Conservation (phyloP, 1,140 invertebrate genomes). For the Diachasmimorpha longicaudata region DNA sequence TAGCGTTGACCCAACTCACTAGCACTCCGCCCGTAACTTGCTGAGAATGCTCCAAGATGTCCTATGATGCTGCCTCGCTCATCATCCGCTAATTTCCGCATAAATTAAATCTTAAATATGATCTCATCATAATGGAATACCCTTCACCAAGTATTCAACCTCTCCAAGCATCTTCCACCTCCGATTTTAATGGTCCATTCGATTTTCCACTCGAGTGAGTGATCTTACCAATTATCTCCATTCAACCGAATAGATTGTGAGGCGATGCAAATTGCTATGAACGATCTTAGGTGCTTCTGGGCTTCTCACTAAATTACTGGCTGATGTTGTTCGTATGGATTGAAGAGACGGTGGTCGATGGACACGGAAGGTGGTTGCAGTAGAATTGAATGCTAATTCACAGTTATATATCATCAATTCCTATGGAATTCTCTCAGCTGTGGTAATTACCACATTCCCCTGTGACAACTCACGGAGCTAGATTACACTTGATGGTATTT, state of each 20-base stretch:
- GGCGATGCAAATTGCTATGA: neutral
- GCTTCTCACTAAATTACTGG: neutral
- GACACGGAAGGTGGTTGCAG: neutral
- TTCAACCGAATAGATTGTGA: constrained; percentile 2
- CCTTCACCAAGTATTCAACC: neutral
- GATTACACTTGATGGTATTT: neutral
- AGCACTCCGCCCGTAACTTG: too few species aligned
- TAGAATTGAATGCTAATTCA: neutral
- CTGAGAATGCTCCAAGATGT: too few species aligned
- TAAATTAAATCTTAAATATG: neutral
- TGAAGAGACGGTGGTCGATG: neutral
- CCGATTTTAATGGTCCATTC: constrained; percentile 1
- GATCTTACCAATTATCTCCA: constrained; percentile 2
- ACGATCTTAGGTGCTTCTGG: neutral
- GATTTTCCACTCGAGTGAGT: neutral
- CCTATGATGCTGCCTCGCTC: too few species aligned
- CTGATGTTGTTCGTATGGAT: neutral
- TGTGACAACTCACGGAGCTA: neutral
- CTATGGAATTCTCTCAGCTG: neutral
- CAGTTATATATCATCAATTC: neutral
- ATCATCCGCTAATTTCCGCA: too few species aligned
- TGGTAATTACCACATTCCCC: neutral
- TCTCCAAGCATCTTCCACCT: neutral
- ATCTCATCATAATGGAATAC: neutral
- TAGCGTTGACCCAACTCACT: too few species aligned